phyloP scores from a whole-genome alignment of 2,888 invertebrate genomes.

The Synergus itoensis region DNA sequence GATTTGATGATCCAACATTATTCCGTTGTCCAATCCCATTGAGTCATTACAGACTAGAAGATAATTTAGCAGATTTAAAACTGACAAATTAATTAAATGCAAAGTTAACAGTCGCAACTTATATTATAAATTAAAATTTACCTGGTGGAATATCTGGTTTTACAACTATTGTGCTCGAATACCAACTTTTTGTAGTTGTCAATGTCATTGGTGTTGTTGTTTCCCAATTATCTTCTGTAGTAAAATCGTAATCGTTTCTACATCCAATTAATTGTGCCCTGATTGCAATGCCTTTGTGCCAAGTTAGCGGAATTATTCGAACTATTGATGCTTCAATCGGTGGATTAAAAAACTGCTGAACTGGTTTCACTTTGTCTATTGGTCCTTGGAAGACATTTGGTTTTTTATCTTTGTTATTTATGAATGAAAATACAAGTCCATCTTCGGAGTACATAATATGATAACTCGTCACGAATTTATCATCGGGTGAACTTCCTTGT shows the following conservation, averaged over 20 bases:
- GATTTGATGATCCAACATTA: conserved; percentile 83
- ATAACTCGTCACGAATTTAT: conserved; percentile 89
- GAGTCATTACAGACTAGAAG: conserved; percentile 83
- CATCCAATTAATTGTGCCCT: conserved; percentile 89
- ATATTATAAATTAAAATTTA: conserved; percentile 35
- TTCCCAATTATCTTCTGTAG: background rate
- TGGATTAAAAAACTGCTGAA: conserved; percentile 83
- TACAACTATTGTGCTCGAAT: conserved; percentile 37
- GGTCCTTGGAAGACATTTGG: conserved; percentile 87
- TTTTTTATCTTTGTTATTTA: conserved; percentile 78
- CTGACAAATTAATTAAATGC: no score
- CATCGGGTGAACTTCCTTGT: conserved; percentile 84
- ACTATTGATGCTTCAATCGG: conserved; percentile 88
- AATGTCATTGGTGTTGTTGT: conserved; percentile 42
- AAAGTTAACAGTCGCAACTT: background rate
- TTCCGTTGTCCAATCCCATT: conserved; percentile 85
- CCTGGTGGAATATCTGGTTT: conserved; percentile 55
- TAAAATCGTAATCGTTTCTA: conserved; percentile 65
- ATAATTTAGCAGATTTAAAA: background rate
- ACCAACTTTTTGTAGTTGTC: background rate
- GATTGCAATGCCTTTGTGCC: conserved; percentile 85
- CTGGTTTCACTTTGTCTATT: conserved; percentile 76
- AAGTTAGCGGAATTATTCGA: conserved; percentile 86
- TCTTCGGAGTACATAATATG: conserved; percentile 81
- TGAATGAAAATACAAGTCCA: conserved; percentile 81